Base-by-base conservation (phyloP, 1,140 invertebrate species). In the Drosophila watanabei region DNA sequence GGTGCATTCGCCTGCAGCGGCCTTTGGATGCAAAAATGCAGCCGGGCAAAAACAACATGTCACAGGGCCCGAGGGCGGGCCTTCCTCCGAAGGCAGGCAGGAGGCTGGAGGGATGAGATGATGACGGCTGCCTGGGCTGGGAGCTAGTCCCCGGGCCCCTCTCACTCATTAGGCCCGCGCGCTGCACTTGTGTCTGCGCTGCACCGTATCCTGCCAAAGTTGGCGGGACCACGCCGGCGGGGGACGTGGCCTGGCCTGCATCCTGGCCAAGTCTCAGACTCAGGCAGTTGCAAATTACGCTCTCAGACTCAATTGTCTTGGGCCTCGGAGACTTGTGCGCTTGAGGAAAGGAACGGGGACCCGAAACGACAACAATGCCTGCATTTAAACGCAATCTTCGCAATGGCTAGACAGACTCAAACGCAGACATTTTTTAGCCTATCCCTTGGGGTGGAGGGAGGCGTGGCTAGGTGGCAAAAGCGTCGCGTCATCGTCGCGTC, bases 221-320 rank as follows among this genome's bases (percentile, higher is more conserved):
- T 60, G 48, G 35, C 37, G 61, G 70, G 64, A 79, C 69, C 69
- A 39, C 51, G 75, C 43, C 75, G 80, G 7, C 75, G 80, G 10
- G 24, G 24, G 43, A 51, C 28, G 59, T 32, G 62, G 54, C 63
- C 59, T 30, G 60, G 54, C 60, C 60, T 87, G 80, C 83, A 86
- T 88, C 84, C 83, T 87, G 83, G 65, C 43, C 59, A 64, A 43
- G 85, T 90, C 85, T 89, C 86, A 82, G 86, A 9, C 20, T 90
- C 82, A 89, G 86, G 86, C 85, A 89, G 85, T 89, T 89, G 86
- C 85, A 89, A 89, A 89, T 89, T 89, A 89, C 75, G 82, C 85
- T 89, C 85, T 89, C 85, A 89, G 85, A 89, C 85, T 79, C 85
- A 89, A 89, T 89, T 89, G 85, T 89, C 86, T 89, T 89, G 87